Evolutionary conservation across 2,888 invertebrate species (phyloP).

Genomic region (Tribolium freemani): DNA sequence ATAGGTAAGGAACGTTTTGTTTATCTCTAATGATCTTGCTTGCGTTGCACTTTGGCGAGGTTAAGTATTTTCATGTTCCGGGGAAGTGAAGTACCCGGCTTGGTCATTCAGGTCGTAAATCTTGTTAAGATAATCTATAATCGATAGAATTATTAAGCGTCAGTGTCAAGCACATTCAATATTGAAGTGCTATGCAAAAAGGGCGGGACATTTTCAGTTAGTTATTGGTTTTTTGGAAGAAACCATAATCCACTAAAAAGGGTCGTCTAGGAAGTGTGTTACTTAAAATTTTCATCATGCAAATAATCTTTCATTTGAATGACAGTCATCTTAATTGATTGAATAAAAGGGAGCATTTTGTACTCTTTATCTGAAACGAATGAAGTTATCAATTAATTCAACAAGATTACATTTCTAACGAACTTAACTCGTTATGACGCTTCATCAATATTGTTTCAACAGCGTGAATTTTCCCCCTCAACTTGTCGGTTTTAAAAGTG

Average conservation of each 20-base stretch:
- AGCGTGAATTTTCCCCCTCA: slow-evolving; percentile 10
- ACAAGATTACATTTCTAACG: slow-evolving; percentile 17
- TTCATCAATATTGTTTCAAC: slow-evolving; percentile 15
- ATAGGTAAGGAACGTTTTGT: neutral
- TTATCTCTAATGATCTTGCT: neutral
- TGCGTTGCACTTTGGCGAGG: neutral
- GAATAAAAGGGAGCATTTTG: slow-evolving; percentile 1
- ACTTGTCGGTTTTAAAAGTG: neutral
- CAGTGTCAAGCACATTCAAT: neutral
- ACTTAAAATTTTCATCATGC: too few species aligned
- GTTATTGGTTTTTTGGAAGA: neutral
- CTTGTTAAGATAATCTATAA: neutral
- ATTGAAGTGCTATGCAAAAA: neutral
- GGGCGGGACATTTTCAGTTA: neutral
- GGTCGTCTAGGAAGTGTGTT: too few species aligned
- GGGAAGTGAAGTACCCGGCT: neutral
- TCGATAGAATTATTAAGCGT: neutral
- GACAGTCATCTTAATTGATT: slow-evolving; percentile 11
- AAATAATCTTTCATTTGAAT: neutral
- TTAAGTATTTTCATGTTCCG: neutral
- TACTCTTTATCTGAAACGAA: neutral
- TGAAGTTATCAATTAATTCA: slow-evolving; percentile 15
- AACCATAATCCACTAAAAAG: too few species aligned
- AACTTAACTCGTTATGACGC: slow-evolving; percentile 20
- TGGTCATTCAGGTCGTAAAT: neutral